These are phyloP conservation scores for Planococcus citri DNA, from an alignment of 1,140 invertebrate genomes.

Conservation along the genomic window DNA sequence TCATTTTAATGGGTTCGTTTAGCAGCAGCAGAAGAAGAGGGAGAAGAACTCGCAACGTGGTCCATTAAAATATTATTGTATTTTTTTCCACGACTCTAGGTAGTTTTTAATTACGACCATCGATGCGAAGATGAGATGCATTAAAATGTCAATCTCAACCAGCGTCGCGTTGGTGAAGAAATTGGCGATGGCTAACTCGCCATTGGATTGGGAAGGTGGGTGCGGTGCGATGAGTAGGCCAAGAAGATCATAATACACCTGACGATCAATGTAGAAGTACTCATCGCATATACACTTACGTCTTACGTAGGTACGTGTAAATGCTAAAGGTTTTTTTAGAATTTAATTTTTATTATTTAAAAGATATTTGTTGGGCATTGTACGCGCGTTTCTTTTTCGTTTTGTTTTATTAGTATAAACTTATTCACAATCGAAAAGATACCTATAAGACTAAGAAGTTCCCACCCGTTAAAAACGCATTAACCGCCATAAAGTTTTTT, in stretches of 20 bases:
- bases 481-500: slow-evolving; percentile 11
- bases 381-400: background rate
- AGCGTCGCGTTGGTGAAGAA: background rate
- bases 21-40: too few relatives aligned
- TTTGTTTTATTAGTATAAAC: background rate
- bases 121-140: background rate
- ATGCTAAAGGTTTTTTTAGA: background rate
- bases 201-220: too few relatives aligned
- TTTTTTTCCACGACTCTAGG: background rate
- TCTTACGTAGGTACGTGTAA: too few relatives aligned
- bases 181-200: too few relatives aligned
- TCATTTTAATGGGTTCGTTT: background rate
- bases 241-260: background rate
- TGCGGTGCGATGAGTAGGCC: too few relatives aligned
- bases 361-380: too few relatives aligned
- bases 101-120: background rate
- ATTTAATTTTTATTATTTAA: background rate
- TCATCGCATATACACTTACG: background rate
- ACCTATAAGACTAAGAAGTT: background rate
- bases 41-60: too few relatives aligned
- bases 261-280: too few relatives aligned
- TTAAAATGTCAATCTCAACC: background rate
- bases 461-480: slow-evolving; percentile 18
- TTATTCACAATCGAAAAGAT: background rate
- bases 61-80: background rate